Conservation (phyloP, 2,113 vertebrate genomes). For the Nothobranchius kuhntae region DNA sequence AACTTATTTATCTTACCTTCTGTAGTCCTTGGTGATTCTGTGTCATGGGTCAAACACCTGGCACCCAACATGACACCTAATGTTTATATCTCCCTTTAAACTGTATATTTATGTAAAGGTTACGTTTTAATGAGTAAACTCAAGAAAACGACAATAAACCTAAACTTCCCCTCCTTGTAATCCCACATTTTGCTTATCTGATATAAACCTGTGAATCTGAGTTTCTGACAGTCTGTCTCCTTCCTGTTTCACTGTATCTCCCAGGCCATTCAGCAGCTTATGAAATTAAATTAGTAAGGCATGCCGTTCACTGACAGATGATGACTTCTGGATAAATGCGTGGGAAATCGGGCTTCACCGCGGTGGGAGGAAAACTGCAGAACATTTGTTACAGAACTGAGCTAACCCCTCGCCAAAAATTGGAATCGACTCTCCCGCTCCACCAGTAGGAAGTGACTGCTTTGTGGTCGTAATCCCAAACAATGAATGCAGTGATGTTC, state of each 20-base stretch:
- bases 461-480: background rate
- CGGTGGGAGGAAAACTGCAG: conserved; percentile 14
- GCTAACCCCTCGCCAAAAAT: conserved; percentile 2
- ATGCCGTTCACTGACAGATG: conserved; percentile 37
- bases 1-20: too few species aligned
- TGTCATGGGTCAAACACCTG: too few species aligned
- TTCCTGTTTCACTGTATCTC: conserved; percentile 28
- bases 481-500: conserved; percentile 13
- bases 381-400: conserved; percentile 30
- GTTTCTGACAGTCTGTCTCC: conserved; percentile 26
- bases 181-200: conserved; percentile 26
- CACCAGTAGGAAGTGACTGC: conserved; percentile 1
- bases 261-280: conserved; percentile 43
- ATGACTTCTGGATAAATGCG: conserved; percentile 44
- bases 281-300: conserved; percentile 61
- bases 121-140: too few species aligned
- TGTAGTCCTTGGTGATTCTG: too few species aligned
- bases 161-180: conserved; percentile 21
- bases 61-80: too few species aligned
- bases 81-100: background rate
- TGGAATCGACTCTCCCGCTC: conserved; percentile 18
- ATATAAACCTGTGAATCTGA: background rate
- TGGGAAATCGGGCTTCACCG: conserved; percentile 16
- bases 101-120: background rate
- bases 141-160: conserved; percentile 15